Conservation (phyloP, 2,113 vertebrate genomes). For the Bagarius yarrelli region DNA sequence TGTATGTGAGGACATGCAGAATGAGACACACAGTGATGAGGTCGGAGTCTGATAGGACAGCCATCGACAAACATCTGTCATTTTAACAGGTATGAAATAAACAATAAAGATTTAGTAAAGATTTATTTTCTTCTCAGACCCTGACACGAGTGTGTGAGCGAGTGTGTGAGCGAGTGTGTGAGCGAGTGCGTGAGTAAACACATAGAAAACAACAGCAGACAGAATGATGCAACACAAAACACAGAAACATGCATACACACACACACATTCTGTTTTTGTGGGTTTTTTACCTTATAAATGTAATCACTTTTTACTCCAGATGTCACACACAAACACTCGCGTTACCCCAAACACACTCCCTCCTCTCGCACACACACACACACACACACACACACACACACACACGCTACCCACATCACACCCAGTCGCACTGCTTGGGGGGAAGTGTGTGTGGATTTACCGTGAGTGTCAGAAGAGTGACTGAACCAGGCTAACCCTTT, state of each 20-base stretch:
- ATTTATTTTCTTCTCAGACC: conserved; percentile 4
- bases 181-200: neutral
- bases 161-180: neutral
- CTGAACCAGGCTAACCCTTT: conserved; percentile 92
- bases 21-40: no score
- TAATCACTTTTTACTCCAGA: neutral
- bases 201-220: neutral
- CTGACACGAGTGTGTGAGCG: neutral
- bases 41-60: no score
- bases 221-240: neutral
- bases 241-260: conserved; percentile 21
- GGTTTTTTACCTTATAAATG: neutral
- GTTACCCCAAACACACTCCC: conserved; percentile 24
- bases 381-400: neutral
- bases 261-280: neutral
- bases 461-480: conserved; percentile 92
- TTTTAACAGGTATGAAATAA: neutral
- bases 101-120: neutral
- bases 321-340: conserved; percentile 29
- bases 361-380: neutral
- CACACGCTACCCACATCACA: neutral
- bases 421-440: conserved; percentile 11
- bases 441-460: conserved; percentile 77
- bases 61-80: neutral
- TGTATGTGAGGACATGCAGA: no score